These are phyloP conservation scores for Archivesica marissinica DNA, from an alignment of 1,140 invertebrate genomes.

Conservation along the genomic window DNA sequence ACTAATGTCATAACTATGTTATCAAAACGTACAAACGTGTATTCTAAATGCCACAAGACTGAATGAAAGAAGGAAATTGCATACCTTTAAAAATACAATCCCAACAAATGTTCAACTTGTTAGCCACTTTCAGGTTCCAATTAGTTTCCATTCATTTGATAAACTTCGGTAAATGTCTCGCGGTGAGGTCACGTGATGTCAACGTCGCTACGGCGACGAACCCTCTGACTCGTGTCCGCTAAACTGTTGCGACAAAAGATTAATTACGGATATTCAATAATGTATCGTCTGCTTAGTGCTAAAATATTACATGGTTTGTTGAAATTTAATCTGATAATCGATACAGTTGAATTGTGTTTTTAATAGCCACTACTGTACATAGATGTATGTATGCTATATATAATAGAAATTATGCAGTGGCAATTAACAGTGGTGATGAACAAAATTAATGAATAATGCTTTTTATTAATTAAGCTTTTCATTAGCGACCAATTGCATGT, in stretches of 20 bases:
- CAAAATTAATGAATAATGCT: no score
- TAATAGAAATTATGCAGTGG: no score
- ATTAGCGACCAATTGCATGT: no score
- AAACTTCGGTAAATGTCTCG: conserved; percentile 23
- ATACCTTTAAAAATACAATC: conserved; percentile 10
- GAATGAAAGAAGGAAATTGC: neutral
- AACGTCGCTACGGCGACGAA: conserved; percentile 54
- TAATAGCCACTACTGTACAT: no score
- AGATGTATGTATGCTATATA: no score
- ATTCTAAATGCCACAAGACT: neutral
- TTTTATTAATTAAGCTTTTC: no score
- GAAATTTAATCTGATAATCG: conserved; percentile 36
- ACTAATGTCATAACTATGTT: neutral
- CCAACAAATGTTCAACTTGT: neutral
- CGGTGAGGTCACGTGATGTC: conserved; percentile 44
- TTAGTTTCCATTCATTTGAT: conserved; percentile 14
- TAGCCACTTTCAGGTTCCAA: neutral
- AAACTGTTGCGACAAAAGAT: conserved; percentile 32
- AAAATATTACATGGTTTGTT: conserved; percentile 47
- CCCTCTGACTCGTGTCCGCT: conserved; percentile 40
- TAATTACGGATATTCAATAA: conserved; percentile 40
- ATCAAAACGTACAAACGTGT: neutral
- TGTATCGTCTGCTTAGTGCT: conserved; percentile 44
- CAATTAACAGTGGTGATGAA: no score
- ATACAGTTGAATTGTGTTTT: conserved; percentile 34